phyloP scores from a whole-genome alignment of 2,888 invertebrate species.

The Autographa gamma region DNA sequence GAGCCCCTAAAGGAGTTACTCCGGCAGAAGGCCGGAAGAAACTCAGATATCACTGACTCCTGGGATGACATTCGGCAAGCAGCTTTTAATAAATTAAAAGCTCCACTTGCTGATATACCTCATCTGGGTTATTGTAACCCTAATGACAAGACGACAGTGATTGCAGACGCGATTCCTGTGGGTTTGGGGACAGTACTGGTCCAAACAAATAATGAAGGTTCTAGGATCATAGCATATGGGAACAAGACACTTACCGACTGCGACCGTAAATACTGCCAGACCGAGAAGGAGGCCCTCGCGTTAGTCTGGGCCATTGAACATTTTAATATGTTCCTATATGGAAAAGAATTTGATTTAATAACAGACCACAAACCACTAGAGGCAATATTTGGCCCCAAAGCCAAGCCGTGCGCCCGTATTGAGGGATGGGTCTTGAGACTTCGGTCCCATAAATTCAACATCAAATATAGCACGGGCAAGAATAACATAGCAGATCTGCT shows the following conservation, averaged over 20 bases:
- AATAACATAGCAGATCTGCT: too few relatives aligned
- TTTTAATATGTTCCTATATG: too few relatives aligned
- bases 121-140: too few relatives aligned
- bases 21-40: too few relatives aligned
- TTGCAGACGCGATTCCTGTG: too few relatives aligned
- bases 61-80: too few relatives aligned
- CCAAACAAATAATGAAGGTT: constrained; percentile 27
- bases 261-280: constrained; percentile 53
- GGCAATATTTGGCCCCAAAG: neutral
- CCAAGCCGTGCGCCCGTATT: neutral
- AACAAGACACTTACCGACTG: constrained; percentile 33
- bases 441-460: neutral
- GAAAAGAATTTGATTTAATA: too few relatives aligned
- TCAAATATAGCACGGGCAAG: neutral
- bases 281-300: constrained; percentile 58
- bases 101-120: too few relatives aligned
- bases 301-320: neutral
- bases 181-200: neutral
- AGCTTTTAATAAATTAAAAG: too few relatives aligned
- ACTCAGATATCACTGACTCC: too few relatives aligned
- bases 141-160: too few relatives aligned
- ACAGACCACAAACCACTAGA: neutral
- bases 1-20: too few relatives aligned
- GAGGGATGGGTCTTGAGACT: neutral
- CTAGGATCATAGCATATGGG: constrained; percentile 54